Conservation (phyloP, 2,888 invertebrate species). For the Trichopria drosophilae region DNA sequence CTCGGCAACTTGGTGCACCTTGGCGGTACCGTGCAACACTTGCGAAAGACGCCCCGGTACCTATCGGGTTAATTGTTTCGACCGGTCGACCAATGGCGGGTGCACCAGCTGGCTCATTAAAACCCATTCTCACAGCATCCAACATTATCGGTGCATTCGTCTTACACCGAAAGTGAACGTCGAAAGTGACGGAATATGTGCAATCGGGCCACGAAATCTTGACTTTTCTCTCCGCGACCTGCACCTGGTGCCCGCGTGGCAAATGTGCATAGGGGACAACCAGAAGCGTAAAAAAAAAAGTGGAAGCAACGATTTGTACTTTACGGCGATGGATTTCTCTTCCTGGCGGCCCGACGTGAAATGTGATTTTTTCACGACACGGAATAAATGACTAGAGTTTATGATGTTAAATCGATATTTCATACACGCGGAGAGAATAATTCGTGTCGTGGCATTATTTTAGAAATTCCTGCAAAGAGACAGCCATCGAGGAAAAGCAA, state of each 20-base stretch:
- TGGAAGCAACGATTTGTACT: no score
- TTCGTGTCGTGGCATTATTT: constrained; percentile 28
- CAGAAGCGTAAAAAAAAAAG: no score
- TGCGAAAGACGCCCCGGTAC: constrained; percentile 18
- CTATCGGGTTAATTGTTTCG: no score
- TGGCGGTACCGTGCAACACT: neutral
- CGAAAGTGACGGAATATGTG: neutral
- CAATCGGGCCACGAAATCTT: neutral
- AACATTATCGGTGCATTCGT: neutral
- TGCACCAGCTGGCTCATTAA: constrained; percentile 11
- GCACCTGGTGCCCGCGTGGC: constrained; percentile 11
- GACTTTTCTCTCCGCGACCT: neutral
- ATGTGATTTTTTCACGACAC: no score
- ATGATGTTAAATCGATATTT: constrained; percentile 33
- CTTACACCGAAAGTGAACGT: neutral
- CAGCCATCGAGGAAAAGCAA: no score
- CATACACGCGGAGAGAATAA: constrained; percentile 23
- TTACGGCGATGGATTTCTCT: no score
- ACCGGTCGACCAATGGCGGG: no score
- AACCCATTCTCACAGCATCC: constrained; percentile 9
- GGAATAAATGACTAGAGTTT: no score
- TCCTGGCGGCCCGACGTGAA: no score
- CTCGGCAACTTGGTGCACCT: no score
- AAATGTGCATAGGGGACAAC: no score
- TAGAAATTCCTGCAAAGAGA: no score